Percentiles rank a stretch among this genome's conserved stretches.
Evolutionary conservation across 2,888 invertebrate genomes (phyloP).

Genomic region (Pilophorus perplexus): DNA sequence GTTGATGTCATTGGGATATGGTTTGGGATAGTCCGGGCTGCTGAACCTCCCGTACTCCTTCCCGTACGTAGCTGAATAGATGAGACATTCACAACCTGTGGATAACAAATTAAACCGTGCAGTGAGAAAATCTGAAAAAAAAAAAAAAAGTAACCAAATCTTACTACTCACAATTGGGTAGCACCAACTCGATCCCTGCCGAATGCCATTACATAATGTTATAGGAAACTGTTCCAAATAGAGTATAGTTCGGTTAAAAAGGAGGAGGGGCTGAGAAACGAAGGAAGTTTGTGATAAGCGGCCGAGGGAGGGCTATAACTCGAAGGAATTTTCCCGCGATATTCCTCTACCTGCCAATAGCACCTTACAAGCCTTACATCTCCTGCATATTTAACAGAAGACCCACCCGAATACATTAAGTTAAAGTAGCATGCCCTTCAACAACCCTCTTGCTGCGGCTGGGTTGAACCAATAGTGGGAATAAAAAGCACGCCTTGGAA

Average conservation of each 20-base stretch:
- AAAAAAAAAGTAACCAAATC: no score
- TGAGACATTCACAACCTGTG: constrained; percentile 78
- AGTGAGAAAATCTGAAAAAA: no score
- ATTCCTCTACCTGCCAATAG: constrained; percentile 22
- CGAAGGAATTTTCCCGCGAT: not conserved
- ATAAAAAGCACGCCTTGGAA: constrained; percentile 10
- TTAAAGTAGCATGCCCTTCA: constrained; percentile 14
- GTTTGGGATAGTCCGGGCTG: constrained; percentile 78
- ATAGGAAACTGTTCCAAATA: no score
- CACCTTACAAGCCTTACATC: no score
- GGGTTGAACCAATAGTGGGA: constrained; percentile 16
- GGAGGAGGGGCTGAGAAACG: not conserved
- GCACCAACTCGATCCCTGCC: no score
- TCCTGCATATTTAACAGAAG: constrained; percentile 20
- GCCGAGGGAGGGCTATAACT: constrained; percentile 11
- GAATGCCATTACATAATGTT: no score
- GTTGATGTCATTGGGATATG: constrained; percentile 70
- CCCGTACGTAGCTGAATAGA: constrained; percentile 74
- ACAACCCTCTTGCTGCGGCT: not conserved
- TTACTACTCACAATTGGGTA: no score
- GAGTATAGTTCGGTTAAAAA: no score
- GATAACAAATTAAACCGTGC: no score
- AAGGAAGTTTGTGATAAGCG: constrained; percentile 10
- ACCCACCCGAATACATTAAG: constrained; percentile 16
- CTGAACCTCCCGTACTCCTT: constrained; percentile 76